Conservation (phyloP, 2,113 vertebrate genomes). For the Loxodonta africana region DNA sequence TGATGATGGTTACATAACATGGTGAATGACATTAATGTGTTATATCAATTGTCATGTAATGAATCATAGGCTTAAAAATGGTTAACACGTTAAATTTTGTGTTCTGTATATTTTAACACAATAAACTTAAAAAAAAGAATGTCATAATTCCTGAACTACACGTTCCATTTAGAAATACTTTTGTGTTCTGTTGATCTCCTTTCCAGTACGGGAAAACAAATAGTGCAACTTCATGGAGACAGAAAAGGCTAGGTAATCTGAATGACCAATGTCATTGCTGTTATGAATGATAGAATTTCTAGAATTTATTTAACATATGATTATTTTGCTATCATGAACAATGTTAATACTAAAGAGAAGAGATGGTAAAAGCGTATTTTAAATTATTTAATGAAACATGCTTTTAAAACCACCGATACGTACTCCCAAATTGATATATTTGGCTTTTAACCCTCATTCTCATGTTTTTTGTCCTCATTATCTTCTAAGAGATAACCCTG, state of each 20-base stretch:
- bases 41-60: too few species aligned
- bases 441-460: conserved; percentile 55
- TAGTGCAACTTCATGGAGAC: neutral
- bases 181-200: neutral
- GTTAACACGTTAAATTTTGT: too few species aligned
- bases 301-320: conserved; percentile 60
- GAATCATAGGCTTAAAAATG: too few species aligned
- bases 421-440: neutral
- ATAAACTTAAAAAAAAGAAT: neutral
- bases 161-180: conserved; percentile 53
- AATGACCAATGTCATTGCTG: conserved; percentile 35
- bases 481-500: neutral
- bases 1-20: too few species aligned
- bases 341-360: conserved; percentile 59
- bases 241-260: conserved; percentile 25
- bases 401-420: conserved; percentile 58
- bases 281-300: conserved; percentile 9
- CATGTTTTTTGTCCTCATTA: neutral
- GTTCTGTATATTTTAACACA: too few species aligned
- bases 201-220: conserved; percentile 56
- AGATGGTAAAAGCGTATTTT: conserved; percentile 71
- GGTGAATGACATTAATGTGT: too few species aligned
- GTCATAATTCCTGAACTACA: conserved; percentile 60
- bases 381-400: conserved; percentile 71
- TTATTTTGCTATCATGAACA: conserved; percentile 66